Conservation (phyloP, 2,797 vertebrate genomes). For the Peromyscus attwateri region DNA sequence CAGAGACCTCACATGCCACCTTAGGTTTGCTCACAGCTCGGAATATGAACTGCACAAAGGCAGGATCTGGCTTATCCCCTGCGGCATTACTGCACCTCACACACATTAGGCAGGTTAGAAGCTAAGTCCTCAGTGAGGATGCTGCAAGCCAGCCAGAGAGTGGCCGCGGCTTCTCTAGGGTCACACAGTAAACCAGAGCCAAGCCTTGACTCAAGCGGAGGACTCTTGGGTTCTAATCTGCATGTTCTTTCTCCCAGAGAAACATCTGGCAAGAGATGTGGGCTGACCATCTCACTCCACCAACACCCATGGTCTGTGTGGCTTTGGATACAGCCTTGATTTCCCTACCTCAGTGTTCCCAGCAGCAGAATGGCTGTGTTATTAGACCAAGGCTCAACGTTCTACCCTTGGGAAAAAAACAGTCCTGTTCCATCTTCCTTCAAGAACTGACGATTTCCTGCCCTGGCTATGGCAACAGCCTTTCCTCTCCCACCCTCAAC, state of each 20-base stretch:
- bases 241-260: not conserved
- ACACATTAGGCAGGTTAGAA: not conserved
- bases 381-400: not conserved
- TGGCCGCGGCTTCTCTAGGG: not conserved
- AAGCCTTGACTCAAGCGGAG: not conserved
- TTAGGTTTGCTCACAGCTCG: not conserved
- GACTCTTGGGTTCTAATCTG: not conserved
- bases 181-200: not conserved
- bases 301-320: not conserved
- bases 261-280: not conserved
- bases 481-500: not conserved
- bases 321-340: not conserved
- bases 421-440: not conserved
- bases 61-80: not conserved
- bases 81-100: not conserved
- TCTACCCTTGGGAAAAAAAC: not conserved
- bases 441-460: not conserved
- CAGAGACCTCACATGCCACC: rapidly evolving
- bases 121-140: not conserved
- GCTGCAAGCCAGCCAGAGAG: not conserved
- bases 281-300: not conserved
- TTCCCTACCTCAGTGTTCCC: constrained; percentile 37
- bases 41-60: not conserved
- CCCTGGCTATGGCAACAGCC: not conserved
- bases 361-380: not conserved